phyloP scores from a whole-genome alignment of 2,113 vertebrate genomes.

The Ovibos moschatus region DNA sequence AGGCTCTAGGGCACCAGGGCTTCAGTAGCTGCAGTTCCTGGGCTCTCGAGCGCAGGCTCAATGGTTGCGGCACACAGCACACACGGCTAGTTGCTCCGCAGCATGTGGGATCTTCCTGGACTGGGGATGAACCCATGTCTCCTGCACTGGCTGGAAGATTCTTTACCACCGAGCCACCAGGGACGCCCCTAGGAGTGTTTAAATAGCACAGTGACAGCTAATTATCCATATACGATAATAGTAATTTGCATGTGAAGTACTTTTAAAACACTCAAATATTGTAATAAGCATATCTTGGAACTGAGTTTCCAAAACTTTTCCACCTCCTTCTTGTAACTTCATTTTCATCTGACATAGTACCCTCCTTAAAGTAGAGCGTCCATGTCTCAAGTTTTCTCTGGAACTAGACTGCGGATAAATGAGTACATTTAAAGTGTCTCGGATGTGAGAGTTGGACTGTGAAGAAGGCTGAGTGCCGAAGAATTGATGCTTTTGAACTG shows the following conservation, averaged over 20 bases:
- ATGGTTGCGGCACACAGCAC: not conserved
- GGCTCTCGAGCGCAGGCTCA: not conserved
- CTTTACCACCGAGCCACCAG: not conserved
- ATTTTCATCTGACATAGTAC: not conserved
- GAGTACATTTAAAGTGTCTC: not conserved
- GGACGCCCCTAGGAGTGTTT: not conserved
- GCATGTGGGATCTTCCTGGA: not conserved
- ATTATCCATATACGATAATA: not conserved
- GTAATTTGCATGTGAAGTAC: not conserved
- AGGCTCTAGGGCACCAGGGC: not conserved
- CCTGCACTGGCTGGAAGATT: not conserved
- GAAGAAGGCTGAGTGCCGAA: too few species aligned
- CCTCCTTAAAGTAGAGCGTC: not conserved
- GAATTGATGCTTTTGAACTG: too few species aligned
- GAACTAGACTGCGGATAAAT: not conserved
- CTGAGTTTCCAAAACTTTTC: not conserved
- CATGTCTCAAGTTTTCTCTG: not conserved
- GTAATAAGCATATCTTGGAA: not conserved
- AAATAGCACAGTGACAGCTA: not conserved
- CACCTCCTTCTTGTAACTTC: not conserved
- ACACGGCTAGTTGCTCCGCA: not conserved
- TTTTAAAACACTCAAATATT: not conserved
- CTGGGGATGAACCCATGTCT: not conserved
- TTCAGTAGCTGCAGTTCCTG: not conserved
- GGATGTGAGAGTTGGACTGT: too few species aligned